Conservation (phyloP, 2,797 vertebrate genomes). For the Poecilia wingei region DNA sequence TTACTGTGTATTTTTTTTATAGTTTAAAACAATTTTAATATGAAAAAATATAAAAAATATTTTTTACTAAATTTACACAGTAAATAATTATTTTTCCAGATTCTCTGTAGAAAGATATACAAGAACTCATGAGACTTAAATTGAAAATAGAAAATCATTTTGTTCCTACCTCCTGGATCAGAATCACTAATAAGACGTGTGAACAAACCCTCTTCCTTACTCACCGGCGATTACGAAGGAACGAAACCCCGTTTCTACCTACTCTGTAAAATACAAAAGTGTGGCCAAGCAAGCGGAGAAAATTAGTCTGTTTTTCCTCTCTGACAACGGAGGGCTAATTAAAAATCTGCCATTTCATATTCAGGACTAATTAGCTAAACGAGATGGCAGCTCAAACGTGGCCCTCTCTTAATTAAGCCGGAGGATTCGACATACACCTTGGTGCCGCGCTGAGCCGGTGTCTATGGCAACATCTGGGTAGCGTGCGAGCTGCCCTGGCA, state of each 20-base stretch:
- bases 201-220: background rate
- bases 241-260: conserved; percentile 33
- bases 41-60: too few species aligned
- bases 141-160: background rate
- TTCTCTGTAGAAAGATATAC: background rate
- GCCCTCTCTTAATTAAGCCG: conserved; percentile 70
- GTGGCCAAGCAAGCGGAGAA: conserved; percentile 34
- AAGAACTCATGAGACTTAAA: background rate
- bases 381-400: conserved; percentile 68
- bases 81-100: background rate
- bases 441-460: conserved; percentile 24
- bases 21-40: background rate
- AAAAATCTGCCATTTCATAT: conserved; percentile 74
- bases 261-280: conserved; percentile 33
- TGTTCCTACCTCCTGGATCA: background rate
- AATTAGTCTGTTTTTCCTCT: conserved; percentile 34
- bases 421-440: conserved; percentile 65
- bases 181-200: conserved; percentile 5
- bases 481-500: conserved; percentile 33
- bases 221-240: conserved; percentile 27
- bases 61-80: too few species aligned
- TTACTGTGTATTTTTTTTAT: background rate
- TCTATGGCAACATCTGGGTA: conserved; percentile 2
- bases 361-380: conserved; percentile 74
- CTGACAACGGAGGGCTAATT: conserved; percentile 69